Percentiles rank a stretch among this genome's conserved stretches.
These are phyloP conservation scores for Procavia capensis DNA, from an alignment of 2,113 vertebrate genomes.

Conservation along the genomic window DNA sequence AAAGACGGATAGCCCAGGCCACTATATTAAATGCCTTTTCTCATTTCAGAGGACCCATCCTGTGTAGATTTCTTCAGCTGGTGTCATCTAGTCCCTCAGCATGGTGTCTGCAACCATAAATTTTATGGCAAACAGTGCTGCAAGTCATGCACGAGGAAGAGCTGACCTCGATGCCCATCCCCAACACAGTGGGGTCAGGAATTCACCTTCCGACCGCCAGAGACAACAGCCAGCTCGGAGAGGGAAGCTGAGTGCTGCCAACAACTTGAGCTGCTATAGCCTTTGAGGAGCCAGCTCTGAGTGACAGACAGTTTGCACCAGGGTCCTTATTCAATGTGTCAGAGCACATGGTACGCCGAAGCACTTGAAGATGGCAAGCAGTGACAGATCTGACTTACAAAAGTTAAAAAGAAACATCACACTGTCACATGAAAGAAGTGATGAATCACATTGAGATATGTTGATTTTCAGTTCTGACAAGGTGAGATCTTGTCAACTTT, in stretches of 20 bases:
- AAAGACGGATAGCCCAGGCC: neutral
- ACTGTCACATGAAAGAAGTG: constrained; percentile 22
- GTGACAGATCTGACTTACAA: constrained; percentile 49
- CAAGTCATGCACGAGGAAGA: constrained; percentile 94
- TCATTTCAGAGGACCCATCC: constrained; percentile 89
- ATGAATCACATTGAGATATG: neutral
- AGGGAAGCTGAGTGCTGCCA: neutral
- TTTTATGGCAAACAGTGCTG: constrained; percentile 98
- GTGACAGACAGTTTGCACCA: neutral
- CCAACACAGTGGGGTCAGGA: neutral
- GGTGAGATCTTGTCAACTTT: neutral
- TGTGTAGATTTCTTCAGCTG: constrained; percentile 95
- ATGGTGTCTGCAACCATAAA: constrained; percentile 97
- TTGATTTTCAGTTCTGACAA: neutral
- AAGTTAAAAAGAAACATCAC: constrained; percentile 50
- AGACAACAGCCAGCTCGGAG: neutral
- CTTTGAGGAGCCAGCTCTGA: neutral
- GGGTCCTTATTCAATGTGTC: neutral
- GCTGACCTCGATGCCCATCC: constrained; percentile 76
- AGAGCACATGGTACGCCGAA: constrained; percentile 77
- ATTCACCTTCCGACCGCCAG: neutral
- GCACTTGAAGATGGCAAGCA: constrained; percentile 79
- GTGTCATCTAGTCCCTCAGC: constrained; percentile 97
- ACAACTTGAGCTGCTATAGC: too few relatives aligned
- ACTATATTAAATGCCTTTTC: constrained; percentile 36